Evolutionary conservation across 1,140 invertebrate species (phyloP).

Genomic region (Drosophila ercepeae): DNA sequence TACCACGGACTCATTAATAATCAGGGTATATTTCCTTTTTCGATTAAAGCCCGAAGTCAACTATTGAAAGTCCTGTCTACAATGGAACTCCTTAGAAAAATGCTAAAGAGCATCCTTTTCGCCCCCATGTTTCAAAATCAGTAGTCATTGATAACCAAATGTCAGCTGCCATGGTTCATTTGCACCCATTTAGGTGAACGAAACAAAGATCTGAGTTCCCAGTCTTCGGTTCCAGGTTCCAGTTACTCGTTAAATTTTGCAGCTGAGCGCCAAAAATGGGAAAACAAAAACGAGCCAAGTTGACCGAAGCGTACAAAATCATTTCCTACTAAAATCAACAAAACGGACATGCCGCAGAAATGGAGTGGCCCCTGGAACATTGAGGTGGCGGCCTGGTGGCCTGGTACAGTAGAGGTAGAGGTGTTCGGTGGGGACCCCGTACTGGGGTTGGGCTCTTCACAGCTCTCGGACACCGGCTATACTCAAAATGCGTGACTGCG

Average conservation of each 20-base stretch:
- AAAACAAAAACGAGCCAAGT: constrained; percentile 44
- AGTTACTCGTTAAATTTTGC: constrained; percentile 80
- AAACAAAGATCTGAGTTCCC: constrained; percentile 43
- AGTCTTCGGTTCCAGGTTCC: constrained; percentile 67
- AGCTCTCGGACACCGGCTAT: constrained; percentile 43
- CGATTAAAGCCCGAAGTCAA: neutral
- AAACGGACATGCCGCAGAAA: constrained; percentile 59
- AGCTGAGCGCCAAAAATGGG: constrained; percentile 69
- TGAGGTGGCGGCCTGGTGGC: constrained; percentile 12
- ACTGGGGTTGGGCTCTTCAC: constrained; percentile 26
- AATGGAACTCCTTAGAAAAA: too few species aligned
- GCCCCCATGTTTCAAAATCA: neutral
- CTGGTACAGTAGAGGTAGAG: too few species aligned
- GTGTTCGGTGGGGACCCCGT: constrained; percentile 25
- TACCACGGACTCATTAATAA: constrained; percentile 51
- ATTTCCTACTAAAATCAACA: constrained; percentile 80
- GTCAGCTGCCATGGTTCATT: constrained; percentile 66
- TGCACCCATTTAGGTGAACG: constrained; percentile 62
- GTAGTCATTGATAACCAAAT: constrained; percentile 30
- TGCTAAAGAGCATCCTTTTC: neutral
- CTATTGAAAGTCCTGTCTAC: too few species aligned
- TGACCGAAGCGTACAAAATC: constrained; percentile 81
- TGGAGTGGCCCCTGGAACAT: constrained; percentile 30
- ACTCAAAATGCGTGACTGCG: constrained; percentile 81
- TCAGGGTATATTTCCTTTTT: constrained; percentile 18